phyloP scores from a whole-genome alignment of 2,113 vertebrate genomes.

The Microcebus griseorufus region DNA sequence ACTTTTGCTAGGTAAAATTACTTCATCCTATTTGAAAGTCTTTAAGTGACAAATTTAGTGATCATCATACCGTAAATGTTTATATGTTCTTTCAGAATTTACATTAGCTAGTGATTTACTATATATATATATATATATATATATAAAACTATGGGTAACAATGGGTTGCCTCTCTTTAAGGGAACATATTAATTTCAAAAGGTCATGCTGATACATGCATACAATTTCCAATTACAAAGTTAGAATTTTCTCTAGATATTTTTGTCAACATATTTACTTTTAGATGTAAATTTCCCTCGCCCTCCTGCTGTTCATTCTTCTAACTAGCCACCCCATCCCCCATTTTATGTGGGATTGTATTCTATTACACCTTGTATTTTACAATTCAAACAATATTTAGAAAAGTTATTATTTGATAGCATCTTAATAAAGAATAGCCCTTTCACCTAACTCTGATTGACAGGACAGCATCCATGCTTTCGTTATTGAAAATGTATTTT shows the following conservation, averaged over 20 bases:
- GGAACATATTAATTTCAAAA: background rate
- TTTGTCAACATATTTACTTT: background rate
- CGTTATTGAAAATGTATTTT: background rate
- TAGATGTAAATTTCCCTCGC: background rate
- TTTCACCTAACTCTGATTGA: background rate
- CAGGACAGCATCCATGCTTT: background rate
- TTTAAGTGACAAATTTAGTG: background rate
- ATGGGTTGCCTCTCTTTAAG: background rate
- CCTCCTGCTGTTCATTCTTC: background rate
- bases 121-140: background rate
- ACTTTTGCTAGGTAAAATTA: constrained; percentile 12
- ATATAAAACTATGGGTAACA: background rate
- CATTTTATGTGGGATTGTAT: background rate
- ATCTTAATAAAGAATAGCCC: background rate
- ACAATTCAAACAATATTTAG: background rate
- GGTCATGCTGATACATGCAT: background rate
- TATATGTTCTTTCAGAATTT: background rate
- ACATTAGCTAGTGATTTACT: background rate
- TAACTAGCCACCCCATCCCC: background rate
- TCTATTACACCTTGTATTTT: background rate
- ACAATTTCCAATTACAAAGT: background rate
- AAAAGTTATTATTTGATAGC: background rate
- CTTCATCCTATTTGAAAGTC: background rate
- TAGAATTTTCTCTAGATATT: background rate
- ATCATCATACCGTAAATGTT: background rate